Percentiles rank a stretch among this genome's conserved stretches.
phyloP scores from a whole-genome alignment of 2,888 invertebrate species.

The Calameuta pallipes region DNA sequence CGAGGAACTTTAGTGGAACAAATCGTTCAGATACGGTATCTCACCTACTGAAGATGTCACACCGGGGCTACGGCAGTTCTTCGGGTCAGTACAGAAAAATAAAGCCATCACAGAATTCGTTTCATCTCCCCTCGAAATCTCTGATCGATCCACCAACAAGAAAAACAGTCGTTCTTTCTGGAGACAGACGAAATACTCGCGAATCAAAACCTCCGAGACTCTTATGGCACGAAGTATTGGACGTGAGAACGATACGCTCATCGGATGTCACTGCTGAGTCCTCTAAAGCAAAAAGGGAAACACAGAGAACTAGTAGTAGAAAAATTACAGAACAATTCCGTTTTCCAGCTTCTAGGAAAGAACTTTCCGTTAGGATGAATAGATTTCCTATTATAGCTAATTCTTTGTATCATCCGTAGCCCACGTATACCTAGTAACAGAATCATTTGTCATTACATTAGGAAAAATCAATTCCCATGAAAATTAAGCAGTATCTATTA shows the following conservation, averaged over 20 bases:
- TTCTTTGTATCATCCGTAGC: not conserved
- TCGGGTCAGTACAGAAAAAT: constrained; percentile 50
- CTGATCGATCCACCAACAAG: constrained; percentile 14
- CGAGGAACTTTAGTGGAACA: constrained; percentile 60
- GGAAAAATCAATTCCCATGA: not conserved
- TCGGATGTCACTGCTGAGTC: not conserved
- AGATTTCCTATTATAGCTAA: not conserved
- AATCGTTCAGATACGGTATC: constrained; percentile 68
- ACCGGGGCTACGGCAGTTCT: constrained; percentile 77
- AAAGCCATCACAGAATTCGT: not conserved
- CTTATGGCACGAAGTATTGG: not conserved
- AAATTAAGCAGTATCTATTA: not conserved
- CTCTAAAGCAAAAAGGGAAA: not conserved
- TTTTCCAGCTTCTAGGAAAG: not conserved
- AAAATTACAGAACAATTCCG: not conserved
- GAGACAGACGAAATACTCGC: not conserved
- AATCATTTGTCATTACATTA: not conserved
- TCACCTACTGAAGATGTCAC: constrained; percentile 77
- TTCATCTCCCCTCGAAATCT: constrained; percentile 8
- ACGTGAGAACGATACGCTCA: not conserved
- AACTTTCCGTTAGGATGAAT: not conserved
- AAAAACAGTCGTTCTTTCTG: constrained; percentile 9
- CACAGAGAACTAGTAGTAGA: not conserved
- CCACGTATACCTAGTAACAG: not conserved
- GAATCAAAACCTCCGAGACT: not conserved